Conservation (phyloP, 2,888 invertebrate genomes). For the Camptogramma bilineatum region DNA sequence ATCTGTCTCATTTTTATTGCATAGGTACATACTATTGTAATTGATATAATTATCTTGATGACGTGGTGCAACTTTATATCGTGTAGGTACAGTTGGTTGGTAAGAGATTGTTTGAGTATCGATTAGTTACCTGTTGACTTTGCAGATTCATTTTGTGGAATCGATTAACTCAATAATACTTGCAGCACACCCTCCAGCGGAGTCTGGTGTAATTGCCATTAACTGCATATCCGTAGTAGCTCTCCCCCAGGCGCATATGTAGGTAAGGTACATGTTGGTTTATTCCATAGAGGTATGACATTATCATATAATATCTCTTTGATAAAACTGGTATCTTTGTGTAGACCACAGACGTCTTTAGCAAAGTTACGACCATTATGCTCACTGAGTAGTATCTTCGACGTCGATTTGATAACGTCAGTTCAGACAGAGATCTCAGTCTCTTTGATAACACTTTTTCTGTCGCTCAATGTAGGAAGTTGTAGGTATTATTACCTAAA, state of each 20-base stretch:
- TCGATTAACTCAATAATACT: background rate
- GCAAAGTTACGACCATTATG: background rate
- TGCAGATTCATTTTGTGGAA: background rate
- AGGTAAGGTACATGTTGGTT: background rate
- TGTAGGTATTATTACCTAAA: background rate
- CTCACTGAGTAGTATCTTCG: background rate
- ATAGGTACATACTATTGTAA: too few species aligned
- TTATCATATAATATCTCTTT: background rate
- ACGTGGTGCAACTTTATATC: background rate
- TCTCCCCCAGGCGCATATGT: background rate
- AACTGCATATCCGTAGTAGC: background rate
- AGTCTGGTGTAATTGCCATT: background rate
- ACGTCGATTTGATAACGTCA: background rate
- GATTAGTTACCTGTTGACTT: background rate
- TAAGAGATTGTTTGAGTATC: background rate
- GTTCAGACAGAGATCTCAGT: slow-evolving; percentile 1
- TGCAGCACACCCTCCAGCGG: background rate
- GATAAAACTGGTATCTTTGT: background rate
- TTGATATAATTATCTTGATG: background rate
- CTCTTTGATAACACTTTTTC: background rate
- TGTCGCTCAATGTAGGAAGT: background rate
- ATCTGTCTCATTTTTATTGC: too few species aligned
- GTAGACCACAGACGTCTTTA: too few species aligned
- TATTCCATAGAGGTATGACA: background rate
- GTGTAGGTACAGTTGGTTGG: background rate